Percentiles rank a stretch among this genome's conserved stretches.
Conservation (phyloP, 2,888 invertebrate species). For the Pollenia labialis region DNA sequence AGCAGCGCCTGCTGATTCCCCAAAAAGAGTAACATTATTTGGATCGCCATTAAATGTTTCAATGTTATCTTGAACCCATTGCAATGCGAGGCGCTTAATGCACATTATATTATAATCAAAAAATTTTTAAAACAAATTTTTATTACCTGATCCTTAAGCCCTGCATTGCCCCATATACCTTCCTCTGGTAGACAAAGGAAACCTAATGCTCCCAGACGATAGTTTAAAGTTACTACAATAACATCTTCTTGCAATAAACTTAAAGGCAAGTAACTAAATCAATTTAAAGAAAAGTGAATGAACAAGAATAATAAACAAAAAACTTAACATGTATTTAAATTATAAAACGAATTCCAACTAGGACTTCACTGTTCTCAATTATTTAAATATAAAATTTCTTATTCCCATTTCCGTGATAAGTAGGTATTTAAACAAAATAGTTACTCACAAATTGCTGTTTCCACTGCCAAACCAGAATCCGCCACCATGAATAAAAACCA, state of each 20-base stretch:
- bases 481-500: constrained; percentile 84
- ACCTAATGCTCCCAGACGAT: constrained; percentile 82
- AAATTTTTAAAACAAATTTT: not conserved
- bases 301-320: not conserved
- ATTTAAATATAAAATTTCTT: not conserved
- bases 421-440: not conserved
- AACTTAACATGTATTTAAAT: no score
- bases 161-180: constrained; percentile 82
- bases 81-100: constrained; percentile 83
- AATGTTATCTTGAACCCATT: constrained; percentile 84
- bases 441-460: constrained; percentile 80
- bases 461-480: constrained; percentile 81
- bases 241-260: constrained; percentile 82
- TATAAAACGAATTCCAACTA: no score
- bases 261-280: constrained; percentile 80
- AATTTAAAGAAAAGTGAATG: not conserved
- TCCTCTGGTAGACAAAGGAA: constrained; percentile 81
- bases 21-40: constrained; percentile 81
- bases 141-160: constrained; percentile 82
- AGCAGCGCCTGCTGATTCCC: constrained; percentile 82
- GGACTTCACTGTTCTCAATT: not conserved
- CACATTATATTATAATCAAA: not conserved
- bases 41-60: constrained; percentile 84
- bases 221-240: constrained; percentile 82
- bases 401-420: not conserved